A percentile compares a stretch with the other conserved stretches of the same genome.
Evolutionary conservation across 2,113 vertebrate genomes (phyloP).

Genomic region (human): DNA sequence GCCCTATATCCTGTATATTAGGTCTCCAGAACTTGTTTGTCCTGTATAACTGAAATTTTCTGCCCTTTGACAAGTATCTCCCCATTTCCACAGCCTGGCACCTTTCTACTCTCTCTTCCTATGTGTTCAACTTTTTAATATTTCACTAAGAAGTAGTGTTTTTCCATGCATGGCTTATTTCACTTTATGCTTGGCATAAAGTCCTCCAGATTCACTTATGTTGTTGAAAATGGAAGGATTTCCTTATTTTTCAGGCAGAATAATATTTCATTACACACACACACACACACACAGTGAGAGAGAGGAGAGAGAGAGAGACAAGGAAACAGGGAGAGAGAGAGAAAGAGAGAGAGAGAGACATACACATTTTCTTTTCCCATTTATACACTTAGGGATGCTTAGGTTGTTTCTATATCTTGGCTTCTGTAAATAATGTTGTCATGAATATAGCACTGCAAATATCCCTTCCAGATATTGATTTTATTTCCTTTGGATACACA

Average conservation of each 20-base stretch:
- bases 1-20: not conserved
- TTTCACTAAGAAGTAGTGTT: no score
- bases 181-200: not conserved
- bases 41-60: not conserved
- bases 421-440: not conserved
- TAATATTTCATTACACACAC: not conserved
- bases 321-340: rapidly evolving
- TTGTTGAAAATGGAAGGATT: not conserved
- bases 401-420: not conserved
- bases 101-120: no score
- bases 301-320: no score
- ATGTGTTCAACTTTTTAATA: not conserved
- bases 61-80: not conserved
- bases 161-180: not conserved
- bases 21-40: not conserved
- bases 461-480: not conserved
- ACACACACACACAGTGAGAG: not conserved
- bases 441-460: not conserved
- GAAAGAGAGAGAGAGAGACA: not conserved
- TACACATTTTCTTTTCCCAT: not conserved
- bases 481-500: no score
- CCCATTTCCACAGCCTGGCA: not conserved
- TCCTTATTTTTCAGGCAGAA: not conserved
- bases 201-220: not conserved
- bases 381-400: not conserved